A percentile compares a stretch with the other conserved stretches of the same genome.
Evolutionary conservation across 2,797 vertebrate species (phyloP).

Genomic region (Remorina albescens): DNA sequence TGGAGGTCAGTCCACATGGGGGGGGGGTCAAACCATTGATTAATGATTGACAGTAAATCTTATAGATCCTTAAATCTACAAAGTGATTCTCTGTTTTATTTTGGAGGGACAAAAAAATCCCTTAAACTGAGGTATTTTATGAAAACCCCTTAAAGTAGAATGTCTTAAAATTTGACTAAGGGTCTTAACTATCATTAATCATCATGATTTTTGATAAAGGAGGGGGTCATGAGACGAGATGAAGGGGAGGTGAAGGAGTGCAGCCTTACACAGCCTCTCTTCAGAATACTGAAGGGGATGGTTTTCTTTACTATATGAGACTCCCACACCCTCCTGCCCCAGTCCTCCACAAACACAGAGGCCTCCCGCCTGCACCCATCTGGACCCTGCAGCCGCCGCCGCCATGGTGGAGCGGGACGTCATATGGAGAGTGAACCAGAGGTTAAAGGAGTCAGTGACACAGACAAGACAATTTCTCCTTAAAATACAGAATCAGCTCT

Average conservation of each 20-base stretch:
- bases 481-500: no score
- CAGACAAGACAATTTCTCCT: slow-evolving; percentile 4
- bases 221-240: slow-evolving; percentile 27
- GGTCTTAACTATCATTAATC: no score
- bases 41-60: no score
- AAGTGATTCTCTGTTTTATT: no score
- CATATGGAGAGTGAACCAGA: slow-evolving; percentile 47
- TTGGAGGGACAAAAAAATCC: no score
- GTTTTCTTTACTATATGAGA: slow-evolving; percentile 86
- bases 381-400: slow-evolving; percentile 79
- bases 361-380: slow-evolving; percentile 79
- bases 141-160: no score
- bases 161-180: no score
- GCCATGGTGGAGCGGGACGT: slow-evolving; percentile 24
- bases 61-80: no score
- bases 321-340: slow-evolving; percentile 88
- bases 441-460: slow-evolving; percentile 31
- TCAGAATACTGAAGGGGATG: slow-evolving; percentile 86
- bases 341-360: slow-evolving; percentile 86
- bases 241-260: slow-evolving; percentile 33
- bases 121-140: no score
- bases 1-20: slow-evolving; percentile 73
- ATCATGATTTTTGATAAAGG: not conserved
- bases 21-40: not conserved
- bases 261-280: slow-evolving; percentile 85